Percentiles rank a stretch among this genome's conserved stretches.
Evolutionary conservation across 1,140 invertebrate species (phyloP).

Genomic region (Spodoptera litura): DNA sequence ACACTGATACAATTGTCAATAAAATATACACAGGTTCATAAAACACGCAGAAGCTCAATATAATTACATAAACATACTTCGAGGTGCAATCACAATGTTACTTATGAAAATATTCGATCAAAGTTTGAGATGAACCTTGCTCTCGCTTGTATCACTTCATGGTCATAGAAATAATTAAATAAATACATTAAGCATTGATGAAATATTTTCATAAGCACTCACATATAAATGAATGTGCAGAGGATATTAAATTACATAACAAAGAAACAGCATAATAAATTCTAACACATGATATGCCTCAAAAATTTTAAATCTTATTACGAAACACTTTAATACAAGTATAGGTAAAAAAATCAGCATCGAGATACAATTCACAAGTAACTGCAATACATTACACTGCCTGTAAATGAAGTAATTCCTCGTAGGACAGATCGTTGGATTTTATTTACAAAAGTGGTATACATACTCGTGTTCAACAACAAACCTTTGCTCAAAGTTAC

Average conservation of each 20-base stretch:
- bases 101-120: too few species aligned
- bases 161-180: too few species aligned
- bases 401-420: constrained; percentile 24
- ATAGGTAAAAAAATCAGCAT: neutral
- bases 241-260: neutral
- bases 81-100: too few species aligned
- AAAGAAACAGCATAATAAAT: neutral
- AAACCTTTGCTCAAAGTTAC: constrained; percentile 23
- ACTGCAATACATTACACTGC: constrained; percentile 40
- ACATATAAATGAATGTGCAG: too few species aligned
- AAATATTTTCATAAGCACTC: neutral
- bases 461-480: constrained; percentile 19
- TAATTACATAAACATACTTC: too few species aligned
- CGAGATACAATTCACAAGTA: neutral
- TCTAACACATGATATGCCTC: constrained; percentile 1
- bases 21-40: too few species aligned
- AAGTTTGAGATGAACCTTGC: too few species aligned
- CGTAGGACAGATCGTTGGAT: neutral
- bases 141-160: too few species aligned
- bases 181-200: too few species aligned
- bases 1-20: too few species aligned
- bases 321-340: constrained; percentile 4
- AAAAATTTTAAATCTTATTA: constrained; percentile 9
- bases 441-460: constrained; percentile 35
- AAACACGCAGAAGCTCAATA: too few species aligned